Conservation (phyloP, 2,888 invertebrate genomes). For the Rhamnusium bicolor region DNA sequence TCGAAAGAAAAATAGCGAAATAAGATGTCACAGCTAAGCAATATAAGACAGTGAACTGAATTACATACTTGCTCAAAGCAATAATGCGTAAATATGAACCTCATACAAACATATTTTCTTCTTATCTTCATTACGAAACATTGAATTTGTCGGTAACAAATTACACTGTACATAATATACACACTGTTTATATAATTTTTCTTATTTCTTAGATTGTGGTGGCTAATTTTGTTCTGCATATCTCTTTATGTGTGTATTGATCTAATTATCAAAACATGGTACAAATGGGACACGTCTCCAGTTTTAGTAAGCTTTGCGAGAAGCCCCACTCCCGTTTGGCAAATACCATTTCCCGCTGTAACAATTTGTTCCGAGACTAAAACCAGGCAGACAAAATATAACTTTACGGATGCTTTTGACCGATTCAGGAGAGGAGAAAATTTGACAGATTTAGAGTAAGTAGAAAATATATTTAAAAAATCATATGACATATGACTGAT, state of each 20-base stretch:
- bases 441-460: conserved; percentile 75
- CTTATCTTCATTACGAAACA: too few relatives aligned
- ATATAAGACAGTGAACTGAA: too few relatives aligned
- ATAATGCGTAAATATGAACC: too few relatives aligned
- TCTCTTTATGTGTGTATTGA: conserved; percentile 77
- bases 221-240: conserved; percentile 77
- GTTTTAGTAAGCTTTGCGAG: conserved; percentile 85
- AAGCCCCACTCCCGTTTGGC: conserved; percentile 80
- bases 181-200: not conserved
- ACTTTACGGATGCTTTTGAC: conserved; percentile 70
- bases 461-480: conserved; percentile 34
- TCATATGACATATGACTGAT: too few relatives aligned
- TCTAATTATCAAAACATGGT: conserved; percentile 78
- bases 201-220: conserved; percentile 74
- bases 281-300: conserved; percentile 82
- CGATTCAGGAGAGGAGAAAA: conserved; percentile 37
- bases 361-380: conserved; percentile 75
- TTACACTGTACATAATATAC: too few relatives aligned
- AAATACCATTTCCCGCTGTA: conserved; percentile 72
- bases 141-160: too few relatives aligned
- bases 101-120: too few relatives aligned
- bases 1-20: too few relatives aligned
- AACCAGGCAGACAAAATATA: conserved; percentile 76
- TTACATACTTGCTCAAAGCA: too few relatives aligned
- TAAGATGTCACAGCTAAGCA: too few relatives aligned